These are phyloP conservation scores for Pao palembangensis DNA, from an alignment of 2,113 vertebrate genomes.

Conservation along the genomic window DNA sequence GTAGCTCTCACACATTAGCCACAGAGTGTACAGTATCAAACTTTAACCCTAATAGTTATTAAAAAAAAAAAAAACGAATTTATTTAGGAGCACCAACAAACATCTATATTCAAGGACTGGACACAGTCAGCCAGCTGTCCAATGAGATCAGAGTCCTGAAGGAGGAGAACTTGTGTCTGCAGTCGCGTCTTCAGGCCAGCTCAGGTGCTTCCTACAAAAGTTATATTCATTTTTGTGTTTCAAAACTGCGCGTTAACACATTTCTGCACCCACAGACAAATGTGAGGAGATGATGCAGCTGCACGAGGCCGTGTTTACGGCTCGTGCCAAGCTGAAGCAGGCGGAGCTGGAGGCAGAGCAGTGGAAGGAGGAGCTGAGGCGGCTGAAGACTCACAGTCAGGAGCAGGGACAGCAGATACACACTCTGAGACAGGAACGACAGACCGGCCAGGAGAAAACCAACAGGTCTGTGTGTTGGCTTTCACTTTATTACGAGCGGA, in stretches of 20 bases:
- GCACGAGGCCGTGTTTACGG: conserved; percentile 76
- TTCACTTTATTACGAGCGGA: neutral
- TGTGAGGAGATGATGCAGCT: conserved; percentile 76
- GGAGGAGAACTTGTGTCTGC: conserved; percentile 75
- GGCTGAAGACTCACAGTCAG: conserved; percentile 75
- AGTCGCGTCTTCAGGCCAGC: conserved; percentile 77
- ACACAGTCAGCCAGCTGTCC: conserved; percentile 79
- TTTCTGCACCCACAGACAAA: conserved; percentile 43
- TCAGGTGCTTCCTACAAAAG: conserved; percentile 69
- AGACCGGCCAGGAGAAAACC: conserved; percentile 77
- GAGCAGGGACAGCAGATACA: conserved; percentile 77
- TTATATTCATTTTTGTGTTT: neutral
- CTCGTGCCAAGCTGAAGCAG: conserved; percentile 76
- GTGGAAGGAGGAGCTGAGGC: conserved; percentile 75
- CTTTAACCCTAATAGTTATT: neutral
- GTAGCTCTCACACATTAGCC: neutral
- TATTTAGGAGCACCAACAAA: conserved; percentile 75
- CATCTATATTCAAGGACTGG: conserved; percentile 76
- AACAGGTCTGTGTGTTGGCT: conserved; percentile 74
- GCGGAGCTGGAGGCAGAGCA: conserved; percentile 81
- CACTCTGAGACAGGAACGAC: conserved; percentile 78
- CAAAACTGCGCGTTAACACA: neutral
- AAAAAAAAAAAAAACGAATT: neutral
- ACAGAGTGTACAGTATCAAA: neutral
- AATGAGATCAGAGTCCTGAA: conserved; percentile 79